phyloP scores from a whole-genome alignment of 2,888 invertebrate genomes.

The Scaptomyza polygonia region DNA sequence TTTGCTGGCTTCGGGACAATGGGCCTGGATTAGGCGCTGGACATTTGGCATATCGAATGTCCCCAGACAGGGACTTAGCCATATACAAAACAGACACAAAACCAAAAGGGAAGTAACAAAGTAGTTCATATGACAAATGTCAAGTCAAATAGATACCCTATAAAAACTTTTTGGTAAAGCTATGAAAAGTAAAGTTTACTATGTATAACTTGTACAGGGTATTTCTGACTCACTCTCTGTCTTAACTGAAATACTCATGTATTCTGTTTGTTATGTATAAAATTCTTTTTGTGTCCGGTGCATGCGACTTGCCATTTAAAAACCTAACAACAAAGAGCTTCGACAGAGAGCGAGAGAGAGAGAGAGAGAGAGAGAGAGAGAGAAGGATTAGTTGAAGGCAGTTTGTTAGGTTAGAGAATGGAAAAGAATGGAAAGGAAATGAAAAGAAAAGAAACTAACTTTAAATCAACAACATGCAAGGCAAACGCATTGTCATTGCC shows the following conservation, averaged over 20 bases:
- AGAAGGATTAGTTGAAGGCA: not conserved
- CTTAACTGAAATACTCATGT: not conserved
- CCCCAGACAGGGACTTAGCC: constrained; percentile 30
- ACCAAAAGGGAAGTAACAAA: constrained; percentile 14
- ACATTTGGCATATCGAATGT: constrained; percentile 32
- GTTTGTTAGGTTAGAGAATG: constrained; percentile 21
- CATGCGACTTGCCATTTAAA: constrained; percentile 17
- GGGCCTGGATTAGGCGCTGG: constrained; percentile 23
- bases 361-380: too few species aligned
- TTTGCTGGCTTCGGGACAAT: constrained; percentile 42
- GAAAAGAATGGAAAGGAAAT: constrained; percentile 47
- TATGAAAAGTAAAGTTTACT: too few species aligned
- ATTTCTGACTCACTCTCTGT: not conserved
- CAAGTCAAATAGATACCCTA: constrained; percentile 2
- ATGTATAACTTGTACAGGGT: not conserved
- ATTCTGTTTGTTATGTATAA: not conserved
- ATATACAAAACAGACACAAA: not conserved
- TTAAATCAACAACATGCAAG: constrained; percentile 69
- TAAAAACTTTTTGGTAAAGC: not conserved
- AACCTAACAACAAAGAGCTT: constrained; percentile 28
- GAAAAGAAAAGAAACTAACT: constrained; percentile 63
- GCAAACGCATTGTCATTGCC: constrained; percentile 23
- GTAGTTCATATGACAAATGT: constrained; percentile 55
- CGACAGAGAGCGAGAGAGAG: too few species aligned
- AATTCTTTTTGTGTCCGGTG: constrained; percentile 1